Evolutionary conservation across 2,797 vertebrate genomes (phyloP), one percentile per base, ranked within the genome.

Genomic region (Austrolebias charrua): DNA sequence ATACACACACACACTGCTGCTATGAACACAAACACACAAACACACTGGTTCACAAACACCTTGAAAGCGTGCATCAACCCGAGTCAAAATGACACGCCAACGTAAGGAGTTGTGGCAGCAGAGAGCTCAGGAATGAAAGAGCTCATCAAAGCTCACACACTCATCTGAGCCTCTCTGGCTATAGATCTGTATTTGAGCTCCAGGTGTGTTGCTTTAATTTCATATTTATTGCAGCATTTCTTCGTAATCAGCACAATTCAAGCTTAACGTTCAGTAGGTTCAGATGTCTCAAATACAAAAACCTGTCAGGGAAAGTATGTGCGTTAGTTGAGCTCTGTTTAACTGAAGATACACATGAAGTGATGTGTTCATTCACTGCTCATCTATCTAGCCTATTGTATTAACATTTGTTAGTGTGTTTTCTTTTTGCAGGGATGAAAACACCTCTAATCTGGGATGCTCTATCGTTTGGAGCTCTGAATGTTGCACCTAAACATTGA

Each of bases 31-130:
- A 68, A 75, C 63, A 38, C 56, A 65, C 51, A 63, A 20, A 35
- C 50, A 46, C 43, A 19, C 60, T 51, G 60, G 60, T 72, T 68
- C 66, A 77, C 65, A 84, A 78, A 82, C 73, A 71, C 58, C 65
- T 84, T 86, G 81, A 81, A 84, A 76, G 71, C 63, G 38, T 66
- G 75, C 76, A 74, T 86, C 78, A 80, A 87, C 77, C 86, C 82
- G 77, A 83, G 76, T 66, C 75, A 76, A 73, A 78, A 42, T 53
- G 66, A 80, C 71, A 74, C 18, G 10, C 33, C 9, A 55, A 66
- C 67, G 66, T 24, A 61, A 63, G 40, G 55, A 63, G 64, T 40
- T 60, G 54, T 42, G 53, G 53, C 18, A 45, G 18, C 15, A 44
- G 59, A 5, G 49, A 55, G 62, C 54, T 48, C 38, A 49, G 60